Percentiles rank a stretch among this genome's conserved stretches.
Conservation (phyloP, 2,888 invertebrate genomes). For the Lottia gigantea region DNA sequence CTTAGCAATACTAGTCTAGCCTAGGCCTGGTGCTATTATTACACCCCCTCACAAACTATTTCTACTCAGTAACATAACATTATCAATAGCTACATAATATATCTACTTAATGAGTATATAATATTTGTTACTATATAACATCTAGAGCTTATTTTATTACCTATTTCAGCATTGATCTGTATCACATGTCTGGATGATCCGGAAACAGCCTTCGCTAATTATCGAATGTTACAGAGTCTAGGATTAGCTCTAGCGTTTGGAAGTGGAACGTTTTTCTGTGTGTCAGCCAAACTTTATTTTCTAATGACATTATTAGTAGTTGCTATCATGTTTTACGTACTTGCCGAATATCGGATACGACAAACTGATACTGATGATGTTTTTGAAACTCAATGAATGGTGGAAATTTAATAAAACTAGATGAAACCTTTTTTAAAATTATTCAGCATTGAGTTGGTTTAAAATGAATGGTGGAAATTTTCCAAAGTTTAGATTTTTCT, state of each 20-base stretch:
- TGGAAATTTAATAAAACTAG: too few relatives aligned
- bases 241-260: slow-evolving; percentile 63
- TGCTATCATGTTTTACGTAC: slow-evolving; percentile 63
- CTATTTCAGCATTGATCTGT: slow-evolving; percentile 61
- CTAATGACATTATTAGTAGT: slow-evolving; percentile 62
- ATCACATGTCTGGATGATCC: slow-evolving; percentile 64
- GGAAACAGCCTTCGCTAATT: slow-evolving; percentile 66
- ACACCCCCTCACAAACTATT: too few relatives aligned
- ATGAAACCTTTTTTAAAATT: too few relatives aligned
- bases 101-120: not conserved
- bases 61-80: too few relatives aligned
- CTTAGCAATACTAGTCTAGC: too few relatives aligned
- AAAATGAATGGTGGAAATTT: too few relatives aligned
- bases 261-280: slow-evolving; percentile 58
- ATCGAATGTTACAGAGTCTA: slow-evolving; percentile 64
- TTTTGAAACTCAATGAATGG: slow-evolving; percentile 35
- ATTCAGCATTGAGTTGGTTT: too few relatives aligned
- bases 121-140: too few relatives aligned
- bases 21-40: too few relatives aligned
- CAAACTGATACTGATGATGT: slow-evolving; percentile 47
- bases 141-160: too few relatives aligned
- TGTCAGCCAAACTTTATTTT: slow-evolving; percentile 60
- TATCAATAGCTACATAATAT: too few relatives aligned
- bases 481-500: too few relatives aligned
- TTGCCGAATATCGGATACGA: slow-evolving; percentile 63